These are phyloP conservation scores for Luffia ferchaultella DNA, from an alignment of 2,888 invertebrate species.

Conservation along the genomic window DNA sequence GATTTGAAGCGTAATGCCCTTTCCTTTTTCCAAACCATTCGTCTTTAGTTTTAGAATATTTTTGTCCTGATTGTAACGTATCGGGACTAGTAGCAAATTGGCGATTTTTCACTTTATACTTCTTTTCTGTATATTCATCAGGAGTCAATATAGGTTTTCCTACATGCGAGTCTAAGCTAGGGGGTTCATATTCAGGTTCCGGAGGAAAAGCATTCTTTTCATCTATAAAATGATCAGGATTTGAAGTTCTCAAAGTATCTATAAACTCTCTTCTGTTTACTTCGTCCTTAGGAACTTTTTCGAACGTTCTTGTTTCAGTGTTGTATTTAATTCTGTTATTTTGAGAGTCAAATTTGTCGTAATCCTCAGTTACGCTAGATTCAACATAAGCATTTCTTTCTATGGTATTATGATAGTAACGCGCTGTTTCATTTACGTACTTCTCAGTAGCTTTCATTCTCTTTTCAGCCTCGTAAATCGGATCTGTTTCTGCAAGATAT, in stretches of 20 bases:
- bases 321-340: slow-evolving; percentile 49
- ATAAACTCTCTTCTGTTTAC: slow-evolving; percentile 44
- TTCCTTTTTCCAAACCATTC: slow-evolving; percentile 52
- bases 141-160: slow-evolving; percentile 68
- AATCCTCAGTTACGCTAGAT: slow-evolving; percentile 58
- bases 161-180: slow-evolving; percentile 68
- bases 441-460: slow-evolving; percentile 60
- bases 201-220: slow-evolving; percentile 49
- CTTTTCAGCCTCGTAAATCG: slow-evolving; percentile 51
- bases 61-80: slow-evolving; percentile 44
- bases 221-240: slow-evolving; percentile 29
- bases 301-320: slow-evolving; percentile 42
- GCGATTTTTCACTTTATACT: slow-evolving; percentile 48
- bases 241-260: slow-evolving; percentile 29
- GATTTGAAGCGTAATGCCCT: slow-evolving; percentile 68
- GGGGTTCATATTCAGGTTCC: slow-evolving; percentile 69
- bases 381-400: slow-evolving; percentile 65
- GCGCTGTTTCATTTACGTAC: slow-evolving; percentile 64
- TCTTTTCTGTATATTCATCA: slow-evolving; percentile 63
- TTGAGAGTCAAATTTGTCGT: slow-evolving; percentile 56
- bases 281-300: slow-evolving; percentile 41
- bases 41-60: slow-evolving; percentile 46
- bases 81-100: slow-evolving; percentile 58
- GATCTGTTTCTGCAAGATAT: slow-evolving; percentile 55
- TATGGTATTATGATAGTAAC: slow-evolving; percentile 58